Evolutionary conservation across 2,797 vertebrate genomes (phyloP).

Genomic region (Pristis pectinata): DNA sequence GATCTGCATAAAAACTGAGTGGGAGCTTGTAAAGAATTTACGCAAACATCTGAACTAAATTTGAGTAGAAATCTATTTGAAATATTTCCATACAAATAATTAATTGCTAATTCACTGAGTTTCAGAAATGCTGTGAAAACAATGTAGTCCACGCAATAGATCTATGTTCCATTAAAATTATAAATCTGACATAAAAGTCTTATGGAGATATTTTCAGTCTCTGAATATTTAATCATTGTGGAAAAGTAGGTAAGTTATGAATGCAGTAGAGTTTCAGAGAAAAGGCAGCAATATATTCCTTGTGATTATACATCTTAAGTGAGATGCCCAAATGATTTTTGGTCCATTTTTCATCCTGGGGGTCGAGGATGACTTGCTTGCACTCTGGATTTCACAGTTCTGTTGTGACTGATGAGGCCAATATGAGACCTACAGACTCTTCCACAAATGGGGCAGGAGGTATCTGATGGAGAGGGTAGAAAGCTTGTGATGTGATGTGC

Average conservation of each 20-base stretch:
- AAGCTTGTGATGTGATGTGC: no score
- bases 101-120: neutral
- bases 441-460: no score
- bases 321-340: neutral
- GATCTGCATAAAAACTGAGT: no score
- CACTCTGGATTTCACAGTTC: no score
- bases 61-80: neutral
- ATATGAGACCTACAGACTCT: no score
- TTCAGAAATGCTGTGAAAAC: neutral
- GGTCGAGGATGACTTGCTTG: no score
- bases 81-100: neutral
- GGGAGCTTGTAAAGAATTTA: no score
- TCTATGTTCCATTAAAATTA: neutral
- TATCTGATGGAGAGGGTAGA: no score
- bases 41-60: no score
- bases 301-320: neutral
- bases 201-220: neutral
- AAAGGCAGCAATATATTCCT: neutral
- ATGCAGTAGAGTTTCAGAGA: neutral
- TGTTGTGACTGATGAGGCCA: no score
- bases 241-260: neutral
- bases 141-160: neutral
- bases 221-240: neutral
- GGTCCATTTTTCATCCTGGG: neutral
- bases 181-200: neutral